Base-by-base conservation (phyloP, 2,797 vertebrate genomes). In the Emydoidea blandingii region DNA sequence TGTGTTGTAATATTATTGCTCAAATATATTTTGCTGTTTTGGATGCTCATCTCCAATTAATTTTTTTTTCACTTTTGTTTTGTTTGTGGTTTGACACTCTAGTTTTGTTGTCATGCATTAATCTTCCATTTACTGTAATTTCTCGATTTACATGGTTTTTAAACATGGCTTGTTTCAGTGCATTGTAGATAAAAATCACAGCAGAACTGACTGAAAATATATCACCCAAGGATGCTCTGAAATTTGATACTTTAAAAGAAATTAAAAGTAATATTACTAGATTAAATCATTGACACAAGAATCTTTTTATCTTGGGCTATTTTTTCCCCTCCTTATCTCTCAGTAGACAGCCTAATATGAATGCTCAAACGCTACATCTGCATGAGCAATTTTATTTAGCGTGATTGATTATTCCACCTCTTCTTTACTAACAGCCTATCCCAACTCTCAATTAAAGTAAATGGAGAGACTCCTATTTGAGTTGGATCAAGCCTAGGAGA, bases 1-100 rank as follows among this genome's bases (percentile, higher is more conserved):
- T 96, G 83, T 89, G 56, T 97, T 97, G 5, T 94, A 96, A 94
- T 92, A 76, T 92, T 95, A 95, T 76, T 88, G 25, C 86, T 91
- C 95, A 97, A 97, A 97, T 97, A 96, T 83, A 97, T 96, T 94
- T 96, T 96, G 44, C 83, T 98, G 57, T 0, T 97, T 95, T 82
- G 90, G 85, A 72, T 96, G 92, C 54, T 96, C 3, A 68, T 87
- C 97, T 96, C 89, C 93, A 88, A 90, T 89, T 94, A 54, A 44
- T 95, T 83, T 88, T 96, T 96, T n/a, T 65, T 4, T 68, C 19
- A 21, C 5, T 86, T 29, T 31, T 34, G 12, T 93, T 88, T 93
- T 92, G 78, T 93, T 94, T 89, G 85, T 86, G 68, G 59, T 74
- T 93, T 94, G 81, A 65, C 96, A 37, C 4, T 87, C 95, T 95